Evolutionary conservation across 2,797 vertebrate genomes (phyloP).

Genomic region (Paratrypauchen microcephalus): DNA sequence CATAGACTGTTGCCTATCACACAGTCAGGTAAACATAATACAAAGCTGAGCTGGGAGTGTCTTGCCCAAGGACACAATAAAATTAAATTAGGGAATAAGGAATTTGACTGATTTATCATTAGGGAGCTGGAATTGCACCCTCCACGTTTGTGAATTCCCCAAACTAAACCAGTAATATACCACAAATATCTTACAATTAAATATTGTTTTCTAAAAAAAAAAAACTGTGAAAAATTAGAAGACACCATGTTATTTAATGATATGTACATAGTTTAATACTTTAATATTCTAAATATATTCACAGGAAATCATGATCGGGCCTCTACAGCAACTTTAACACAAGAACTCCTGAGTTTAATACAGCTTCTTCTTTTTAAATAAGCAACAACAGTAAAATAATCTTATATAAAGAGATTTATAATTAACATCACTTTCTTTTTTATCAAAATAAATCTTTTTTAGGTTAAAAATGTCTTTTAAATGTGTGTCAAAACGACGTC

Average conservation of each 20-base stretch:
- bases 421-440: conserved; percentile 75
- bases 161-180: neutral
- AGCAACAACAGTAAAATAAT: conserved; percentile 81
- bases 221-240: neutral
- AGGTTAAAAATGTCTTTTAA: conserved; percentile 65
- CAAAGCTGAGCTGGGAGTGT: too few relatives aligned
- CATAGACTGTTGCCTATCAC: too few relatives aligned
- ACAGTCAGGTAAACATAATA: too few relatives aligned
- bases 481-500: conserved; percentile 44
- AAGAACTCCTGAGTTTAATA: conserved; percentile 84
- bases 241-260: conserved; percentile 55
- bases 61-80: too few relatives aligned
- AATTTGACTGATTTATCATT: too few relatives aligned
- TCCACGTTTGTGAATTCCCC: too few relatives aligned
- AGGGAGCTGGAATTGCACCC: too few relatives aligned
- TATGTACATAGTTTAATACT: conserved; percentile 79
- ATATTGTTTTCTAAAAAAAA: neutral
- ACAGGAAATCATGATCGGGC: conserved; percentile 81
- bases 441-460: conserved; percentile 83
- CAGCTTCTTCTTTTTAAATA: conserved; percentile 78
- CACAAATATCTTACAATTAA: neutral
- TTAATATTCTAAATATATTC: conserved; percentile 82
- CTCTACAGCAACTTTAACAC: conserved; percentile 69
- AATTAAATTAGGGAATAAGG: too few relatives aligned
- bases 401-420: conserved; percentile 84